These are phyloP conservation scores for Jordanella pulchra DNA, from an alignment of 2,797 vertebrate species.

Conservation along the genomic window DNA sequence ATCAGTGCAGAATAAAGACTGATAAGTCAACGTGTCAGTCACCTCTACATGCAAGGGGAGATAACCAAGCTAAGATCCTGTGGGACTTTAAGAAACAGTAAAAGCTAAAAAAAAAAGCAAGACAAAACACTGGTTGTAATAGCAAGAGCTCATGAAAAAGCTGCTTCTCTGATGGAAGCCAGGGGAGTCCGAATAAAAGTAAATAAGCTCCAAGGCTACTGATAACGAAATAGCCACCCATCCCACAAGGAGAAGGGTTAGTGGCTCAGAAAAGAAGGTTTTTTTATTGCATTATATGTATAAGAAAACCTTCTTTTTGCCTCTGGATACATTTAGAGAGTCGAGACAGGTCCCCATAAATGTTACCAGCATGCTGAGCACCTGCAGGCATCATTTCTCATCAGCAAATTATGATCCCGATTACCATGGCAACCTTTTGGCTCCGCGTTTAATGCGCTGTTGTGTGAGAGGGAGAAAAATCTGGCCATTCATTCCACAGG, in stretches of 20 bases:
- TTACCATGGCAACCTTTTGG: constrained; percentile 66
- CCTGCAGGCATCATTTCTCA: constrained; percentile 43
- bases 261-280: no score
- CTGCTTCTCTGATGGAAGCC: no score
- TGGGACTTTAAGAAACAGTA: background rate
- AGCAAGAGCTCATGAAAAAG: no score
- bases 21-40: background rate
- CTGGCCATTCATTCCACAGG: constrained; percentile 49
- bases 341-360: background rate
- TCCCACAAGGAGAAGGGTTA: no score
- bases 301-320: background rate
- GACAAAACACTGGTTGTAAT: no score
- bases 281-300: no score
- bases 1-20: background rate
- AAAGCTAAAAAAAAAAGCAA: background rate
- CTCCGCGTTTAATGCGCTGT: constrained; percentile 25
- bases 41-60: no score
- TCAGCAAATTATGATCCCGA: constrained; percentile 42
- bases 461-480: constrained; percentile 39
- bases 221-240: no score
- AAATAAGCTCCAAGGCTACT: no score
- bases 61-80: background rate
- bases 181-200: no score
- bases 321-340: background rate
- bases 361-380: constrained; percentile 6